phyloP scores from a whole-genome alignment of 2,888 invertebrate species.

The Drosophila nigritarsus region DNA sequence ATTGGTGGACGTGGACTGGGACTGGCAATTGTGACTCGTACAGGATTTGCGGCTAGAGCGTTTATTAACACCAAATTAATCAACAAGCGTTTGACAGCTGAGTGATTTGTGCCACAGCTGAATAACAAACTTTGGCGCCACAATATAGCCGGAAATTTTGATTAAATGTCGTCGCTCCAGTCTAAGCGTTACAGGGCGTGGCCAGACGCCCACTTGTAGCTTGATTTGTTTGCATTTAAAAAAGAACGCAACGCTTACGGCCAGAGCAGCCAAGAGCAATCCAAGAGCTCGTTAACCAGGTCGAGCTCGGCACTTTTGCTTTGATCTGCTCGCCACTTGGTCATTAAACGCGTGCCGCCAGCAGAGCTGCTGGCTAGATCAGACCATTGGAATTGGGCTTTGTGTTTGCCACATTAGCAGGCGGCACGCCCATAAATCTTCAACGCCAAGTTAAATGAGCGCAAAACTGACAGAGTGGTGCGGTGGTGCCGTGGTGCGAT shows the following conservation, averaged over 20 bases:
- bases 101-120: conserved; percentile 69
- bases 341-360: conserved; percentile 74
- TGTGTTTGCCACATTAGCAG: conserved; percentile 54
- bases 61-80: conserved; percentile 79
- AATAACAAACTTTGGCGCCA: conserved; percentile 66
- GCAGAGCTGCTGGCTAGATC: conserved; percentile 41
- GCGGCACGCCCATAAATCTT: conserved; percentile 71
- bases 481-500: conserved; percentile 2
- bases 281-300: conserved; percentile 60
- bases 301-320: conserved; percentile 56
- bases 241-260: conserved; percentile 28
- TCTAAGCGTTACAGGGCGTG: conserved; percentile 24
- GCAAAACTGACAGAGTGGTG: conserved; percentile 33
- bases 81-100: conserved; percentile 77
- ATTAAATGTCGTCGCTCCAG: conserved; percentile 59
- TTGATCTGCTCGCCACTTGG: conserved; percentile 59
- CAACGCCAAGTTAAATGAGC: conserved; percentile 60
- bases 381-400: conserved; percentile 30
- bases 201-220: conserved; percentile 69
- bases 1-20: conserved; percentile 56
- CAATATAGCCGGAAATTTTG: conserved; percentile 51
- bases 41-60: conserved; percentile 54
- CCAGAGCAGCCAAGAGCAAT: conserved; percentile 37
- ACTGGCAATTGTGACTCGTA: conserved; percentile 6
- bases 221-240: conserved; percentile 59